These are phyloP conservation scores for Hemaris fuciformis DNA, from an alignment of 2,888 invertebrate genomes.

Conservation along the genomic window DNA sequence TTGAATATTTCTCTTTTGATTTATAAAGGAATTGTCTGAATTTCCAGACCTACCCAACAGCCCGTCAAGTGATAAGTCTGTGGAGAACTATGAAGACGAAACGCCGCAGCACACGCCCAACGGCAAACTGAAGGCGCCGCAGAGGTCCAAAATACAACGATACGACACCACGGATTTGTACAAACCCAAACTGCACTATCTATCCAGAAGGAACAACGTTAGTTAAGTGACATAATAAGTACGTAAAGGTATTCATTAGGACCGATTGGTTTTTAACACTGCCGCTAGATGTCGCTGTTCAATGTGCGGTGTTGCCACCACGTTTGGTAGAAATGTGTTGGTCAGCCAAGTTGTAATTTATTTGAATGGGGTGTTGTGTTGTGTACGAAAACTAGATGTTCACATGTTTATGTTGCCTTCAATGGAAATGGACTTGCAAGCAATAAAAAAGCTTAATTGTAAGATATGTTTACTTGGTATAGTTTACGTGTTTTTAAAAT, in stretches of 20 bases:
- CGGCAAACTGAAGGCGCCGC: slow-evolving; percentile 51
- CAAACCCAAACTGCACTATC: slow-evolving; percentile 70
- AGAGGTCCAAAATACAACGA: slow-evolving; percentile 57
- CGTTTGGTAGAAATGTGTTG: background rate
- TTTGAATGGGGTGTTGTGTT: background rate
- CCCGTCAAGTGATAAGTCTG: slow-evolving; percentile 75
- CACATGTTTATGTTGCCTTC: background rate
- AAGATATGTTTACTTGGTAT: background rate
- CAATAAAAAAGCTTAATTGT: slow-evolving; percentile 1
- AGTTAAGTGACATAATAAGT: slow-evolving; percentile 36
- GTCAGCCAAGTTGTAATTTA: background rate
- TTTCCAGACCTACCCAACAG: slow-evolving; percentile 64
- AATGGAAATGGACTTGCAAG: background rate
- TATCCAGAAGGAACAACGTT: slow-evolving; percentile 67
- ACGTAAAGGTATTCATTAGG: background rate
- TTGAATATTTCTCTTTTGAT: no score
- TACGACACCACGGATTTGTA: slow-evolving; percentile 71
- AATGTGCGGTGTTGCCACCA: background rate
- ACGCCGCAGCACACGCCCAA: slow-evolving; percentile 41
- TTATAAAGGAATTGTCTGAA: background rate
- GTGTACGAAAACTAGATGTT: background rate
- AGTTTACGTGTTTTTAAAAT: background rate
- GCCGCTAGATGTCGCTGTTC: background rate
- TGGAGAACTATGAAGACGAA: slow-evolving; percentile 71
- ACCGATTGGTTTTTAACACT: background rate